These are phyloP conservation scores for Karalla daura DNA, from an alignment of 2,797 vertebrate genomes.

Conservation along the genomic window DNA sequence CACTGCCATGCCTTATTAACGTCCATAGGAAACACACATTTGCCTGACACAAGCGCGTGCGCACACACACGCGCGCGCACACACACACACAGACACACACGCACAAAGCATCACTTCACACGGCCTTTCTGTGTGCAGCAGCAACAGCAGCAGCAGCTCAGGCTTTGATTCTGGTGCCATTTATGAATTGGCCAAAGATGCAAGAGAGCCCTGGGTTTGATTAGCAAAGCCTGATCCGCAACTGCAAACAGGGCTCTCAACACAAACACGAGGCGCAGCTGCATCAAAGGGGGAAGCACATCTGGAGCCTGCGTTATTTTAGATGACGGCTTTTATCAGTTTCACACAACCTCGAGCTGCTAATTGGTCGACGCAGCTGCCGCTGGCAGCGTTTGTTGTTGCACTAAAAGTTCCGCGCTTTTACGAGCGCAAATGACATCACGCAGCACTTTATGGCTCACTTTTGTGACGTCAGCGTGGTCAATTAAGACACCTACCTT, in stretches of 20 bases:
- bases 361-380: slow-evolving; percentile 16
- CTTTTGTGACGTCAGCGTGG: too few species aligned
- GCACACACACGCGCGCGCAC: too few species aligned
- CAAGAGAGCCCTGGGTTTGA: slow-evolving; percentile 65
- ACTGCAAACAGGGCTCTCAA: slow-evolving; percentile 58
- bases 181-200: slow-evolving; percentile 63
- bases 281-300: slow-evolving; percentile 49
- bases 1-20: slow-evolving; percentile 40
- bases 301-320: slow-evolving; percentile 23
- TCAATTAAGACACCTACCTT: slow-evolving; percentile 70
- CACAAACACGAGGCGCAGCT: slow-evolving; percentile 42
- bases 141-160: too few species aligned
- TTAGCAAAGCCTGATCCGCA: slow-evolving; percentile 62
- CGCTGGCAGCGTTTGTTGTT: not conserved
- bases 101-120: slow-evolving; percentile 48
- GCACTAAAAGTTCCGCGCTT: not conserved
- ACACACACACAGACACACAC: too few species aligned
- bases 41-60: slow-evolving; percentile 42
- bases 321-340: slow-evolving; percentile 22
- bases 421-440: not conserved
- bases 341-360: slow-evolving; percentile 10
- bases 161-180: slow-evolving; percentile 69
- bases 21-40: slow-evolving; percentile 32
- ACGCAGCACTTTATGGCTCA: not conserved
- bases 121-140: slow-evolving; percentile 43